Evolutionary conservation across 2,797 vertebrate species (phyloP).

Genomic region (Hemibagrus guttatus): DNA sequence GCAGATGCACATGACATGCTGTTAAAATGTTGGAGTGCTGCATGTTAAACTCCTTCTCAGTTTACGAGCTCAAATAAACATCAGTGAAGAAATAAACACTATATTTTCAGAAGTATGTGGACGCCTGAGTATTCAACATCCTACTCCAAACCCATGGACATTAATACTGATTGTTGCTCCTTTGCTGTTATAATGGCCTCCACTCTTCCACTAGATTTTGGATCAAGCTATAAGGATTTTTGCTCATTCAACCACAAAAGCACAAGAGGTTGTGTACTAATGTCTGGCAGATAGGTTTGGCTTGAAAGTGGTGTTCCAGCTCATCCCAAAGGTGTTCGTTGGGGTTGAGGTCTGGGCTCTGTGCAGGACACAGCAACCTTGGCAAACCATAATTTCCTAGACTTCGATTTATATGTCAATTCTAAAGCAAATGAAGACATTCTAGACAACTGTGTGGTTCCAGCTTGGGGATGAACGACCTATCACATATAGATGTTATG

Average conservation of each 20-base stretch:
- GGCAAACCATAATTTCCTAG: not conserved
- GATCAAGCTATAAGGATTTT: not conserved
- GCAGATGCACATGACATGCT: not conserved
- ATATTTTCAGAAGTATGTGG: not conserved
- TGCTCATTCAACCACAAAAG: not conserved
- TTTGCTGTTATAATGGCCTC: not conserved
- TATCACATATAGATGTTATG: not conserved
- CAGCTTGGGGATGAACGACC: not conserved
- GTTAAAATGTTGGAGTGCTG: not conserved
- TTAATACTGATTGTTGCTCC: not conserved
- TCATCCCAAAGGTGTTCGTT: not conserved
- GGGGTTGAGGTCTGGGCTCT: not conserved
- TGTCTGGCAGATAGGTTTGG: not conserved
- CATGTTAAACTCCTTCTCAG: not conserved
- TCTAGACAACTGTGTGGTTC: not conserved
- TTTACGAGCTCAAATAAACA: not conserved
- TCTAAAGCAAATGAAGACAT: not conserved
- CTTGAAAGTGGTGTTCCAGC: not conserved
- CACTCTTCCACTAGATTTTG: not conserved
- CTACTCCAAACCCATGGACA: not conserved
- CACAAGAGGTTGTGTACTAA: not conserved
- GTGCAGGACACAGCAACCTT: not conserved
- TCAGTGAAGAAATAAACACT: not conserved
- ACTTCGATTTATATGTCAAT: not conserved
- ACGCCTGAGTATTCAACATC: not conserved